phyloP scores from a whole-genome alignment of 2,888 invertebrate species.

The Ephialtes manifestator region DNA sequence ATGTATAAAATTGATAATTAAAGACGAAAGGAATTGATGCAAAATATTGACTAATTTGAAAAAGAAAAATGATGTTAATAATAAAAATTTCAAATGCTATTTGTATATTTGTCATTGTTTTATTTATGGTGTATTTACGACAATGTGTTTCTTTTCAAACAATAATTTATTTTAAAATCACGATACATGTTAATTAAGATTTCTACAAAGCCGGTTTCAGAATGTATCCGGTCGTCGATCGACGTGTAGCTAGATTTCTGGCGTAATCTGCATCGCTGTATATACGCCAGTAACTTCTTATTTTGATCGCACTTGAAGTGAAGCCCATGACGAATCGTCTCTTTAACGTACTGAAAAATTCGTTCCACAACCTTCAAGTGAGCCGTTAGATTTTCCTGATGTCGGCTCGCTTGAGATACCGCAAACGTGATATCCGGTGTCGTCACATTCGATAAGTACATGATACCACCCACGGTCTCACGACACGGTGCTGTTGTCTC shows the following conservation, averaged over 20 bases:
- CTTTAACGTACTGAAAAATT: not conserved
- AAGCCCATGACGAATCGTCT: constrained; percentile 12
- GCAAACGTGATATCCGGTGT: constrained; percentile 37
- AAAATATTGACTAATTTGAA: too few relatives aligned
- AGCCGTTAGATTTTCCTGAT: not conserved
- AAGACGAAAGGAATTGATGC: too few relatives aligned
- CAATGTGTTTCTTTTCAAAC: too few relatives aligned
- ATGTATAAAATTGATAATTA: too few relatives aligned
- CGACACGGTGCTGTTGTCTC: constrained; percentile 31
- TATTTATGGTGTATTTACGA: too few relatives aligned
- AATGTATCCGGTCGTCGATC: constrained; percentile 73
- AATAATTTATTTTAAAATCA: too few relatives aligned
- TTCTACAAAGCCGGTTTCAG: too few relatives aligned
- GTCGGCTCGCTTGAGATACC: constrained; percentile 3
- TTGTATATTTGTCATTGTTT: too few relatives aligned
- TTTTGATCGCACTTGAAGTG: not conserved
- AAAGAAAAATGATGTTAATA: too few relatives aligned
- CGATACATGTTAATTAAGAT: too few relatives aligned
- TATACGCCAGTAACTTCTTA: constrained; percentile 55
- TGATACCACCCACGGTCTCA: constrained; percentile 34
- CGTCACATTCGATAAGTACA: constrained; percentile 25
- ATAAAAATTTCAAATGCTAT: too few relatives aligned
- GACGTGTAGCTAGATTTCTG: constrained; percentile 64
- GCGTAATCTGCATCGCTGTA: constrained; percentile 72
- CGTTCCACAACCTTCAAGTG: constrained; percentile 31